Base-by-base conservation (phyloP, 2,113 vertebrate genomes). In the Rattus rattus region DNA sequence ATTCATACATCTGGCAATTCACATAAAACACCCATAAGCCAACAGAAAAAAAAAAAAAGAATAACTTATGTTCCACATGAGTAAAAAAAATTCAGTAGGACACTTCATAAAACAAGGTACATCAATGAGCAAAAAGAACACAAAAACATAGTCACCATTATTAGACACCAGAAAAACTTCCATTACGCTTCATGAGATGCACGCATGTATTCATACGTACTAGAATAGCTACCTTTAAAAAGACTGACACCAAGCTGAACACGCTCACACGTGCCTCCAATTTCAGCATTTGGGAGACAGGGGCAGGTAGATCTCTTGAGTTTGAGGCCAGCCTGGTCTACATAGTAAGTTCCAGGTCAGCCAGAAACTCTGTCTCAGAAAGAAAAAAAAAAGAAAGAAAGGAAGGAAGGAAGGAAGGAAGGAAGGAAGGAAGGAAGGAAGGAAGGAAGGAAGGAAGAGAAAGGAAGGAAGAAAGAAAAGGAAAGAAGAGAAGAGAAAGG, bases 61-160 rank as follows among this genome's bases (percentile, higher is more conserved):
- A 52, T 88, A 56, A 16, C 12, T 84, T 67, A 54, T n/a, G 77
- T 86, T 72, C 33, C 36, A 95, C 83, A 52, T 28, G 77, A 7
- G 30, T 16, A 85, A 90, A 90, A 52, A 43, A 43, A 26, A 92
- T 33, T 52, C 52, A 22, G 47, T n/a, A 24, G 54, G 52, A 16
- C 30, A 49, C 14, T 28, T 72, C 33, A 39, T 24, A 47, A 92
- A 90, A 69, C n/a, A 89, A 43, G n/a, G 70, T 39, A 72, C 14
- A 56, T 54, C 22, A 72, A 63, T 39, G 70, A 90, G 28, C 77
- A 69, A 70, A 84, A 92, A 54, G 36, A 89, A 77, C 26, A 77
- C 47, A 20, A 70, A 33, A 83, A 69, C 26, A 76, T 33, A 33
- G 20, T 36, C 39, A 52, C n/a, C n/a, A 33, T 47, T 52, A 33